These are phyloP conservation scores for Periphyllus acericola DNA, from an alignment of 2,888 invertebrate genomes.

Conservation along the genomic window DNA sequence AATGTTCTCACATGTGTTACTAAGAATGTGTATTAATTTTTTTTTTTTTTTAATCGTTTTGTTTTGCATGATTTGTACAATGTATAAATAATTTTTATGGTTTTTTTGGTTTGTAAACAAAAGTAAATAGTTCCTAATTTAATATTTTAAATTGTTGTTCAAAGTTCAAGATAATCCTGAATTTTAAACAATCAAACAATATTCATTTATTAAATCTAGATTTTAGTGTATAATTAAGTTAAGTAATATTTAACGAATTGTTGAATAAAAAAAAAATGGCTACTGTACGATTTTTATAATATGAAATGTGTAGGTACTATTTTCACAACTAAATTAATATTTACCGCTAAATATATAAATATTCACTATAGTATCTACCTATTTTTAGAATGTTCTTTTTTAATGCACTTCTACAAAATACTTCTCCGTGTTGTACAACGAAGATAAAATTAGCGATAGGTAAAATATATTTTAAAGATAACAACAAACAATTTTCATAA, in stretches of 20 bases:
- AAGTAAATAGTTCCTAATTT: background rate
- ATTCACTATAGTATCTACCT: background rate
- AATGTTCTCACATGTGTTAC: constrained; percentile 20
- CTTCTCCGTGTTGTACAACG: background rate
- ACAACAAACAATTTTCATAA: background rate
- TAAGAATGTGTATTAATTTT: constrained; percentile 10
- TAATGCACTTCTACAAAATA: background rate
- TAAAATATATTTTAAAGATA: background rate
- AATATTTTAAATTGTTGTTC: background rate
- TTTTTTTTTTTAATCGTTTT: constrained; percentile 26
- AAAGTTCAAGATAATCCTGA: background rate
- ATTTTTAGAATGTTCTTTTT: constrained; percentile 27
- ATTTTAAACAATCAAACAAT: background rate
- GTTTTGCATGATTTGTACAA: constrained; percentile 21
- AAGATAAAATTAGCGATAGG: constrained; percentile 26
- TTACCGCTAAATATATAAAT: constrained; percentile 3
- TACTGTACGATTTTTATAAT: constrained; percentile 5
- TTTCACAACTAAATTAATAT: constrained; percentile 9
- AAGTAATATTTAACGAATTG: constrained; percentile 30
- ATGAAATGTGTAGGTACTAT: background rate
- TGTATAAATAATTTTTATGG: constrained; percentile 37
- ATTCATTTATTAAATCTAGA: background rate
- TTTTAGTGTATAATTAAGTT: constrained; percentile 16
- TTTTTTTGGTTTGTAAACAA: constrained; percentile 15
- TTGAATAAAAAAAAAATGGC: constrained; percentile 33